phyloP scores from a whole-genome alignment of 1,140 invertebrate genomes.

The Muscidifurax raptorellus region DNA sequence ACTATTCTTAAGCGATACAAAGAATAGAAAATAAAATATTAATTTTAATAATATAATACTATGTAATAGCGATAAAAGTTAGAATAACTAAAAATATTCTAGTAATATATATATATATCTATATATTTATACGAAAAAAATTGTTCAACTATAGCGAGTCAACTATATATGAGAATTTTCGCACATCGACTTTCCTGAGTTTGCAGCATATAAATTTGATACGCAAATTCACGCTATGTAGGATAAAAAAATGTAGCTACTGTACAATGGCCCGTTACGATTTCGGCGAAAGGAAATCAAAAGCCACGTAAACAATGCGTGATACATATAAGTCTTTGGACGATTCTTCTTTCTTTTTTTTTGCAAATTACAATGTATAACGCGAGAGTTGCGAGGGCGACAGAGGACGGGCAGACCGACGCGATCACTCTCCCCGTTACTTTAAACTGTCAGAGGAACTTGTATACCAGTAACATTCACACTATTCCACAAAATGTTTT shows the following conservation, averaged over 20 bases:
- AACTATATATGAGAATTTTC: conserved; percentile 9
- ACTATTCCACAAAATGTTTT: conserved; percentile 49
- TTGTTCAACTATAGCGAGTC: neutral
- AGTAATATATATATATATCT: neutral
- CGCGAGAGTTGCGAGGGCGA: conserved; percentile 55
- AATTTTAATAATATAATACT: conserved; percentile 56
- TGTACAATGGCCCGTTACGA: neutral
- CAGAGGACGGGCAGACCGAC: conserved; percentile 60
- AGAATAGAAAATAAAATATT: conserved; percentile 50
- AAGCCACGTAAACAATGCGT: neutral
- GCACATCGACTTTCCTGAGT: conserved; percentile 33
- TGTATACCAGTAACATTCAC: conserved; percentile 70
- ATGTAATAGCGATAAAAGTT: conserved; percentile 43
- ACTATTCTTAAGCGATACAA: conserved; percentile 32
- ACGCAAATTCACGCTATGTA: neutral
- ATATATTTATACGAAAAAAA: neutral
- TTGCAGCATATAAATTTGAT: neutral
- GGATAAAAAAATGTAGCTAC: neutral
- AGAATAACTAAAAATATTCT: conserved; percentile 29
- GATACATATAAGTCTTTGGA: conserved; percentile 1
- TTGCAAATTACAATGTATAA: neutral
- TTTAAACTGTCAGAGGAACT: conserved; percentile 72
- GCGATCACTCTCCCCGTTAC: conserved; percentile 62
- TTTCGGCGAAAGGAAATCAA: neutral
- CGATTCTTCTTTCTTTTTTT: neutral